Base-by-base conservation (phyloP, 2,797 vertebrate species). In the Scleropages formosus region DNA sequence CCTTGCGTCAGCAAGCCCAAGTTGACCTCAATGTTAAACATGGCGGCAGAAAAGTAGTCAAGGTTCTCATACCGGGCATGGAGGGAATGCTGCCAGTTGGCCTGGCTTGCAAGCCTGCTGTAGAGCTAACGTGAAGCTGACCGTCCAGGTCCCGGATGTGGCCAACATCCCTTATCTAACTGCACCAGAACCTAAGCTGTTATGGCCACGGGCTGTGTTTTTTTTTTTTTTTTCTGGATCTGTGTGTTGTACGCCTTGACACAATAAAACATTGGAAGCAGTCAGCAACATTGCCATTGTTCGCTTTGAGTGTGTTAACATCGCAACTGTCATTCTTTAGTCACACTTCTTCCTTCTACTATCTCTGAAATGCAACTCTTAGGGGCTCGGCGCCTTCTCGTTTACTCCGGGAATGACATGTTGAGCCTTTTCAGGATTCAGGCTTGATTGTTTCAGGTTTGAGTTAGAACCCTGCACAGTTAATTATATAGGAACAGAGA, bases 161-260 rank as follows among this genome's bases (percentile, higher is more conserved):
- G 88, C 88, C 84, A 84, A 85, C 85, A 88, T 85, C 85, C 83
- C 87, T 90, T 90, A 90, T 89, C 89, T 89, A 87, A 89, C 85
- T 83, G 87, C 87, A 88, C 85, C 87, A 90, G 88, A 89, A 86
- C 86, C 82, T 87, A 85, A 88, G 90, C 88, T 85, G 79, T 84
- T 86, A 87, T 90, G 88, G 86, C 86, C 88, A 89, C 86, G 79
- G 86, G 89, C 88, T 88, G 87, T 73, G 80, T 85, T 87, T 85
- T 89, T 87, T 87, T 87, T 87, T 87, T 81, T 84, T 78, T 74
- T 74, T 72, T 77, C 78, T 78, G 56, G 76, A 74, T 78, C 59
- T 77, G 44, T 73, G 75, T 79, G 75, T 76, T 80, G 85, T 81
- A 87, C 84, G 86, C 85, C 85, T 82, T 84, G 83, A 81, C 80